Evolutionary conservation across 2,797 vertebrate genomes (phyloP), one percentile per base, ranked within the genome.

Genomic region (Benthosema pterotum): DNA sequence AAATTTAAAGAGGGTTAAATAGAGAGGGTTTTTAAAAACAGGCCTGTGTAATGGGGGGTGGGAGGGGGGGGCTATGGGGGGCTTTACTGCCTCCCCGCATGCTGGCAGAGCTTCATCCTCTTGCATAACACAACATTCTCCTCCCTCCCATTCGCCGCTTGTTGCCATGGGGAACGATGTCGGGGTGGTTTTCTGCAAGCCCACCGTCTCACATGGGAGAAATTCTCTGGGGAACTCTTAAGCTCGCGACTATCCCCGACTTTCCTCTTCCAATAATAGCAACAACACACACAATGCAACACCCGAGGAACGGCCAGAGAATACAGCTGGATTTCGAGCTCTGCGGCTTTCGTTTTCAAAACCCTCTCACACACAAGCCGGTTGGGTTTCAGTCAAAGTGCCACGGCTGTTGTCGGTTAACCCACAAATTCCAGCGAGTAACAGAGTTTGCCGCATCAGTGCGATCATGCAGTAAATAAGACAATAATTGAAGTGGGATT

Each of bases 101-200:
- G 88, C 89, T 89, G 91, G 85, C 86, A 75, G 61, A 61, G 79
- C 86, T 86, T 90, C 84, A 80, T 88, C 76, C 83, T 88, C 88
- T 95, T 94, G 92, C 93, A 72, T 94, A 94, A 95, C 91, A 38
- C 32, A 38, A 38, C 32, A 83, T 87, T 84, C 90, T 89, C 89
- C 86, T 87, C 88, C 93, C 89, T 88, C n/a, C n/a, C n/a, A n/a
- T n/a, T 83, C 85, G 89, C 89, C 75, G 87, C 88, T n/a, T 88
- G 96, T 97, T 97, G 94, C 95, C 92, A 96, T 96, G 95, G 95
- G 92, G 93, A 93, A 74, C 22, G 69, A 79, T 76, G 63, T 56
- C 46, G 66, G 66, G 48, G 11, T 54, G 63, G 61, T 65, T 65
- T n/a, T 74, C 65, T 63, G 53, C n/a, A n/a, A 65, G 78, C 71